phyloP scores from a whole-genome alignment of 1,140 invertebrate species.

The Bradysia coprophila region DNA sequence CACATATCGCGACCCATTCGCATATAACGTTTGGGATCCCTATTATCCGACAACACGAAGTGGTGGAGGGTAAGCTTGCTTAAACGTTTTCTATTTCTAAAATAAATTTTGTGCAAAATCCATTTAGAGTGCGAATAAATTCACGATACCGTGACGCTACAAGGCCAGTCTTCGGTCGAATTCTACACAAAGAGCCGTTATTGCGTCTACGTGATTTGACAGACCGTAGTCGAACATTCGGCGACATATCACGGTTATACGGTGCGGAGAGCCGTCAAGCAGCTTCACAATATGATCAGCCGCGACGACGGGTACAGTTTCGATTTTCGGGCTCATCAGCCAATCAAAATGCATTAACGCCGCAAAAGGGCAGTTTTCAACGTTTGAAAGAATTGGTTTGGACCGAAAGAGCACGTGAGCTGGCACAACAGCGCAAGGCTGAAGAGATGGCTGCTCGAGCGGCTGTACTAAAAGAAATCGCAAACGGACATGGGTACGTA shows the following conservation, averaged over 20 bases:
- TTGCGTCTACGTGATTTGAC: neutral
- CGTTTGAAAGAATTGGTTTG: conserved; percentile 38
- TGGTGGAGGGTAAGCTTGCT: conserved; percentile 25
- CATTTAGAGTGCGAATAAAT: neutral
- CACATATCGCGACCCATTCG: conserved; percentile 57
- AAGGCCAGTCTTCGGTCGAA: conserved; percentile 31
- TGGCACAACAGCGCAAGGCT: conserved; percentile 36
- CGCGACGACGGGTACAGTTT: neutral
- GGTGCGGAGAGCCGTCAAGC: neutral
- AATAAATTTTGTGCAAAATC: neutral
- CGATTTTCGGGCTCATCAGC: conserved; percentile 1
- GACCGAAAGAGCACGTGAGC: conserved; percentile 42
- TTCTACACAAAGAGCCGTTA: conserved; percentile 35
- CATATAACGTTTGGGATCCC: conserved; percentile 60
- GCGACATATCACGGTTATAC: neutral
- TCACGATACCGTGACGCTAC: conserved; percentile 8
- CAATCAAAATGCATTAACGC: conserved; percentile 6
- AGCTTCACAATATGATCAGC: neutral
- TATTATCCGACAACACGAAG: conserved; percentile 33
- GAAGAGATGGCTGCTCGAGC: conserved; percentile 39
- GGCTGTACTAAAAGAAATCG: conserved; percentile 31
- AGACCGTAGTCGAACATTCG: neutral
- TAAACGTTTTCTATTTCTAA: neutral
- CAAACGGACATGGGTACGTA: conserved; percentile 24
- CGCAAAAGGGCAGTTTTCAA: conserved; percentile 43